Evolutionary conservation across 2,888 invertebrate genomes (phyloP).

Genomic region (Drosophila cyrtoloma): DNA sequence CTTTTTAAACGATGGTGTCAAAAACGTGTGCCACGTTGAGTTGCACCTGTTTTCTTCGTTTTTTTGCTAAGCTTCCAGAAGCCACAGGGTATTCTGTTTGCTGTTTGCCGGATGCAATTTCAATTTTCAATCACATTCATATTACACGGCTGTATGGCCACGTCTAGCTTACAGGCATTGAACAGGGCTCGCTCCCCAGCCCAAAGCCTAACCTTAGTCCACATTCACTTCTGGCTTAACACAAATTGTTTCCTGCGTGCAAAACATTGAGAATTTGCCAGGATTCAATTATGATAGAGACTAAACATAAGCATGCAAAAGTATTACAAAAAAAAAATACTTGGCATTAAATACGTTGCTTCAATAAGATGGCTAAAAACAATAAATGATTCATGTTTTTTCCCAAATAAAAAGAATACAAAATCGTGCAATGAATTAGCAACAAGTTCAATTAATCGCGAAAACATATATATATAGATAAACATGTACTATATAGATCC

Average conservation of each 20-base stretch:
- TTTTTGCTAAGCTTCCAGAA: not conserved
- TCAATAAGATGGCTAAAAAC: not conserved
- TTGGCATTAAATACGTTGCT: not conserved
- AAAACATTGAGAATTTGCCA: conserved; percentile 38
- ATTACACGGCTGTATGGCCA: conserved; percentile 71
- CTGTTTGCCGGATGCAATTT: conserved; percentile 75
- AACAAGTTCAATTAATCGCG: conserved; percentile 1
- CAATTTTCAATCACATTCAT: conserved; percentile 80
- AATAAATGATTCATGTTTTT: conserved; percentile 28
- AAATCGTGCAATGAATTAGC: conserved; percentile 24
- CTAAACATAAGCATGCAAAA: not conserved
- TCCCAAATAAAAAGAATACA: not conserved
- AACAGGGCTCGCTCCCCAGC: conserved; percentile 1
- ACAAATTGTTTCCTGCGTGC: conserved; percentile 55
- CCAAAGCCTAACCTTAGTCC: conserved; percentile 1
- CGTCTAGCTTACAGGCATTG: conserved; percentile 47
- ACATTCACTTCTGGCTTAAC: conserved; percentile 34
- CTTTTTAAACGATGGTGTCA: not conserved
- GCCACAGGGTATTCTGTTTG: conserved; percentile 32
- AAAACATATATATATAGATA: not conserved
- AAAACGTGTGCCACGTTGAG: not conserved
- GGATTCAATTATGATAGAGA: conserved; percentile 19
- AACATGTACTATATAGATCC: conserved; percentile 14
- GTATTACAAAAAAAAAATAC: not conserved
- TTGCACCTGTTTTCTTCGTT: not conserved